Conservation (phyloP, 2,797 vertebrate species). For the Adelosebastes latens region DNA sequence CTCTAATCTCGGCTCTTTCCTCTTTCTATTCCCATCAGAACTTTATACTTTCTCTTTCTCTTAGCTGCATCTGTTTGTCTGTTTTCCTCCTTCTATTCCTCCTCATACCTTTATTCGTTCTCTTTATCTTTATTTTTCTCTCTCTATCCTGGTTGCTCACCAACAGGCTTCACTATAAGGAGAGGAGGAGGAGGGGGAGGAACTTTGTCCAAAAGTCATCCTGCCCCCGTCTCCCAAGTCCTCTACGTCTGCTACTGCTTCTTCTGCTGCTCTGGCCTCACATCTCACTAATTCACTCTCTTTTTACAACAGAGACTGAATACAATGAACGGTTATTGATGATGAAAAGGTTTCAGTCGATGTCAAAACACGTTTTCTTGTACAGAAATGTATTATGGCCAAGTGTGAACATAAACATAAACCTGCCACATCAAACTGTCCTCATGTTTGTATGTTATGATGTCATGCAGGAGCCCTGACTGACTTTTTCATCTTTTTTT, state of each 20-base stretch:
- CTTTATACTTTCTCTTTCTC: not conserved
- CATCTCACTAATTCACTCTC: not conserved
- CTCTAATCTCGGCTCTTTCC: not conserved
- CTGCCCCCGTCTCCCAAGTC: slow-evolving; percentile 13
- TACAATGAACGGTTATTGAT: slow-evolving; percentile 14
- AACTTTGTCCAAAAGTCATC: slow-evolving; percentile 42
- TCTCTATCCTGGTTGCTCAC: not conserved
- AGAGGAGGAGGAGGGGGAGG: slow-evolving; percentile 20
- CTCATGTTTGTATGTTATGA: slow-evolving; percentile 37
- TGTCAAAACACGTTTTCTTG: slow-evolving; percentile 30
- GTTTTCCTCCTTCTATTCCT: not conserved
- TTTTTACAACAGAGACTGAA: not conserved
- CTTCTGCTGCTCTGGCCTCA: slow-evolving; percentile 5
- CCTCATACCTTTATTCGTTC: not conserved
- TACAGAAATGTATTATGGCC: slow-evolving; percentile 4
- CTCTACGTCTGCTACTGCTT: slow-evolving; percentile 30
- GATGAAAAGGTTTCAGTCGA: not conserved
- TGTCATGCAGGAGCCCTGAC: slow-evolving; percentile 36
- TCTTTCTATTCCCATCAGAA: not conserved
- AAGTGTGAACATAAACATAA: slow-evolving; percentile 35
- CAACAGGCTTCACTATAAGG: slow-evolving; percentile 31
- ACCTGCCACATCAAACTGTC: slow-evolving; percentile 63
- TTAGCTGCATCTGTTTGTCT: not conserved
- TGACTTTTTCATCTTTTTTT: slow-evolving; percentile 3
- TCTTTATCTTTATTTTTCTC: not conserved